Conservation (phyloP, 2,797 vertebrate species). For the Sebastes kiyomatsui region DNA sequence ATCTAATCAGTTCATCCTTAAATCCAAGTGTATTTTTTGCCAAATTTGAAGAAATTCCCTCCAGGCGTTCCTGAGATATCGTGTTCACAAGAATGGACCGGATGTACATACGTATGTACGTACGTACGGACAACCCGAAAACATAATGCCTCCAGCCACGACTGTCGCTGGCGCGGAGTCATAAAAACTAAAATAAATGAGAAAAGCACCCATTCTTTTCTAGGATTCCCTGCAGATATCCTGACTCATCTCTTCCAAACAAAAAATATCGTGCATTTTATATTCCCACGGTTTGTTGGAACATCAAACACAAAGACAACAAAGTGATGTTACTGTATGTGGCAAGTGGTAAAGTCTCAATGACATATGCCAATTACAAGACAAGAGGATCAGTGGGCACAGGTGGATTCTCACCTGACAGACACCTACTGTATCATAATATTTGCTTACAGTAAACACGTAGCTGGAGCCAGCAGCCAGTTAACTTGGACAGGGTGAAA, state of each 20-base stretch:
- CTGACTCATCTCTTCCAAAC: conserved; percentile 30
- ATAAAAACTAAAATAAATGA: not conserved
- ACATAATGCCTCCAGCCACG: not conserved
- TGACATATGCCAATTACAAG: not conserved
- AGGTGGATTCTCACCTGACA: not conserved
- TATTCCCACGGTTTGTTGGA: not conserved
- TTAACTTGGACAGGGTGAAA: not conserved
- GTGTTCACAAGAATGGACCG: not conserved
- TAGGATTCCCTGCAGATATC: conserved; percentile 15
- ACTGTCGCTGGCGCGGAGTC: accelerated
- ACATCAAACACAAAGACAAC: not conserved
- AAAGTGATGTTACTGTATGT: not conserved
- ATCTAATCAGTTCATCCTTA: not conserved
- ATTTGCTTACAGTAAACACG: not conserved
- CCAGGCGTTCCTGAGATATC: too few relatives aligned
- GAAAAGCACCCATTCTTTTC: conserved; percentile 32
- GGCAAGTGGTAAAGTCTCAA: not conserved
- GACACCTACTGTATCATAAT: not conserved
- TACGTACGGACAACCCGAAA: not conserved
- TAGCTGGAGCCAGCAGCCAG: not conserved
- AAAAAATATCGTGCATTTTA: not conserved
- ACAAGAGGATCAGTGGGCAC: not conserved
- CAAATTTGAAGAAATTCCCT: not conserved
- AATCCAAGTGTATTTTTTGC: not conserved
- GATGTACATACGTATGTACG: not conserved